Evolutionary conservation across 2,113 vertebrate species (phyloP).

Genomic region (Rhinopithecus roxellana): DNA sequence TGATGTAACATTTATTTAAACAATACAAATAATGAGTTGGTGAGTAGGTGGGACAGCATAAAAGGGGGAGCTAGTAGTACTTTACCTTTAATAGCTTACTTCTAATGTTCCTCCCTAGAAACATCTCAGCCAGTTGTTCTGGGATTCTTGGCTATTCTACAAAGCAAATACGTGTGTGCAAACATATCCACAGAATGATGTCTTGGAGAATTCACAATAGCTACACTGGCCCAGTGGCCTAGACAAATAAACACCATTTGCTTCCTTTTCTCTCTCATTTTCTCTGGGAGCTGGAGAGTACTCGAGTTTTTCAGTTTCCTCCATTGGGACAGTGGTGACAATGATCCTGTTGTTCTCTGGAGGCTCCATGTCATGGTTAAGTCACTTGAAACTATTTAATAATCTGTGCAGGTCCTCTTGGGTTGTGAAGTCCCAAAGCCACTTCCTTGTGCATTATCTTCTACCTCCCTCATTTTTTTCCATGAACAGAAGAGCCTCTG

Average conservation of each 20-base stretch:
- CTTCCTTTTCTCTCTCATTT: slow-evolving; percentile 26
- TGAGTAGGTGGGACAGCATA: neutral
- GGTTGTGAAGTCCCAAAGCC: slow-evolving; percentile 38
- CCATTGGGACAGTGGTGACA: slow-evolving; percentile 47
- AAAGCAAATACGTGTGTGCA: slow-evolving; percentile 21
- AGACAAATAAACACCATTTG: slow-evolving; percentile 58
- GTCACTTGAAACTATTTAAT: slow-evolving; percentile 58
- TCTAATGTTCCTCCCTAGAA: neutral
- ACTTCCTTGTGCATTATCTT: slow-evolving; percentile 19
- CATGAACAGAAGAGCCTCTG: neutral
- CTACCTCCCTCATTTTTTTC: neutral
- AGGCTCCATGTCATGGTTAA: slow-evolving; percentile 41
- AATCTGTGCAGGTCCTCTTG: slow-evolving; percentile 46
- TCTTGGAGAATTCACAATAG: slow-evolving; percentile 41
- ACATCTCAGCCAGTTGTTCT: neutral
- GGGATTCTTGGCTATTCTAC: neutral
- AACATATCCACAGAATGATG: neutral
- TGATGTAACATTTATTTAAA: neutral
- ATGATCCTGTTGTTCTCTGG: slow-evolving; percentile 37
- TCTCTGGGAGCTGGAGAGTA: slow-evolving; percentile 6
- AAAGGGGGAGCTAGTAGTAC: neutral
- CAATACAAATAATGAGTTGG: neutral
- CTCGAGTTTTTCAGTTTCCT: neutral
- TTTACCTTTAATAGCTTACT: neutral
- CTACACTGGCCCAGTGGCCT: neutral